Percentiles rank a stretch among this genome's conserved stretches.
These are phyloP conservation scores for Sebastes baramenuke DNA, from an alignment of 2,797 vertebrate genomes.

Conservation along the genomic window DNA sequence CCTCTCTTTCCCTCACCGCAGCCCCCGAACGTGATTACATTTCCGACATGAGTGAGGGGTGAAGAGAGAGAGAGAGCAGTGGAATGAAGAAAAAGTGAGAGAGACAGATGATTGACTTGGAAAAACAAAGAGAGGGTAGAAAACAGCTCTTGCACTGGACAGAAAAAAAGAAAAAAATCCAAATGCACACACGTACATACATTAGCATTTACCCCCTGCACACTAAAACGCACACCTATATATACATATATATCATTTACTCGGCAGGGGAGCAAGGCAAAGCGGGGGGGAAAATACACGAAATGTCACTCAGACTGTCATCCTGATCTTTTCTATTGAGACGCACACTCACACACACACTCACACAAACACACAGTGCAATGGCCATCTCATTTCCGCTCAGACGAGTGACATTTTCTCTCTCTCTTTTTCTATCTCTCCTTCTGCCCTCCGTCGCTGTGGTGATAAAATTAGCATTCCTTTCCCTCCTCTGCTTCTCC, in stretches of 20 bases:
- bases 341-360: conserved; percentile 23
- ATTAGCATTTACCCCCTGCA: conserved; percentile 27
- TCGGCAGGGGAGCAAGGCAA: conserved; percentile 40
- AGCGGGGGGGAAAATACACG: conserved; percentile 48
- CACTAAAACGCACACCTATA: conserved; percentile 27
- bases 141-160: conserved; percentile 42
- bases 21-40: conserved; percentile 78
- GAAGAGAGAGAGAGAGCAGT: conserved; percentile 40
- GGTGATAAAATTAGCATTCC: conserved; percentile 83
- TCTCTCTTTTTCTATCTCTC: conserved; percentile 47
- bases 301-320: conserved; percentile 73
- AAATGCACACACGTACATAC: neutral
- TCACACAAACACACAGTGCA: conserved; percentile 35
- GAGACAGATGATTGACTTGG: conserved; percentile 76
- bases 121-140: conserved; percentile 68
- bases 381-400: conserved; percentile 73
- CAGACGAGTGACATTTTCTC: conserved; percentile 77
- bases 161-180: conserved; percentile 7
- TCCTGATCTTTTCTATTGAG: conserved; percentile 67
- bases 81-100: conserved; percentile 57
- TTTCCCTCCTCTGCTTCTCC: conserved; percentile 70
- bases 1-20: conserved; percentile 46
- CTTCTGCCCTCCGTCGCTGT: conserved; percentile 64
- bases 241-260: conserved; percentile 64
- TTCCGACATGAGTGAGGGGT: conserved; percentile 72